These are phyloP conservation scores for Indri indri DNA, from an alignment of 2,113 vertebrate genomes.

Conservation along the genomic window DNA sequence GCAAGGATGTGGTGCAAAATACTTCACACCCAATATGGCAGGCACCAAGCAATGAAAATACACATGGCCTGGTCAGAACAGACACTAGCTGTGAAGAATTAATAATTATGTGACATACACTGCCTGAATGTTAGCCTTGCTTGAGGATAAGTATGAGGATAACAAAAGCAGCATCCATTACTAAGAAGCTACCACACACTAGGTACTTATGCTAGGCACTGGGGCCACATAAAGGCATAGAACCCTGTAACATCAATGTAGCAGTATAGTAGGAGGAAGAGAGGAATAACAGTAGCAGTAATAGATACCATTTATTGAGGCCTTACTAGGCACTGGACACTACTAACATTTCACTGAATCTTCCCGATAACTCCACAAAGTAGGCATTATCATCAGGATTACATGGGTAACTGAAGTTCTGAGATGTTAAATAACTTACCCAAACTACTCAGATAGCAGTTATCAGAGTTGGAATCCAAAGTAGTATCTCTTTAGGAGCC, in stretches of 20 bases:
- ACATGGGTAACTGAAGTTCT: background rate
- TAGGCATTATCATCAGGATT: background rate
- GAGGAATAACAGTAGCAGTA: too few species aligned
- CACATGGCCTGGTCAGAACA: background rate
- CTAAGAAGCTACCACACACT: background rate
- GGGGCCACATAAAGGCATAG: background rate
- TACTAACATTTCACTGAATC: background rate
- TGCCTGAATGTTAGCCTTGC: background rate
- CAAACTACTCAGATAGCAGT: too few species aligned
- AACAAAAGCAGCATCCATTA: background rate
- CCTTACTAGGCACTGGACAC: background rate
- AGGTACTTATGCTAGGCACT: background rate
- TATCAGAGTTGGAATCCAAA: background rate
- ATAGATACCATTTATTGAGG: background rate
- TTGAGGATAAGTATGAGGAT: background rate
- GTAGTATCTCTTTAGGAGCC: background rate
- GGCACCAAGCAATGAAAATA: background rate
- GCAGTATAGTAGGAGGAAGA: background rate
- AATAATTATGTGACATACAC: background rate
- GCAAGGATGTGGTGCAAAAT: background rate
- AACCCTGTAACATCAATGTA: background rate
- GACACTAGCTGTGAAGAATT: background rate
- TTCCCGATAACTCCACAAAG: background rate
- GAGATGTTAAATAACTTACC: background rate
- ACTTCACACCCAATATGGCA: background rate